Evolutionary conservation across 1,140 invertebrate genomes (phyloP), one percentile per base, ranked within the genome.

Genomic region (Aphelinus atriplicis): DNA sequence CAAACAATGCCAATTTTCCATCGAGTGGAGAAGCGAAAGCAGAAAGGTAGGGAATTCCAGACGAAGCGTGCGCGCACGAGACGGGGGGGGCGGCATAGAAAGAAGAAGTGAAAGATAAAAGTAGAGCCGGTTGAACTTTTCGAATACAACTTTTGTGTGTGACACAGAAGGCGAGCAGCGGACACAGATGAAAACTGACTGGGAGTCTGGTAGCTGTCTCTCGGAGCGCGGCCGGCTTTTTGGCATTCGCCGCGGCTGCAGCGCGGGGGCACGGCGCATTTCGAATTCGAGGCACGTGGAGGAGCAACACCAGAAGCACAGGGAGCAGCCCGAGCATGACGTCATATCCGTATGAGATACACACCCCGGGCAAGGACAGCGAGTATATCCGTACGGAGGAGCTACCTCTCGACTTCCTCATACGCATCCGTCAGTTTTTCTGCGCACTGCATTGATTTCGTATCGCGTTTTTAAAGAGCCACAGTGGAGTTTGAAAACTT

Each of bases 401-500:
- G 26, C 26, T 26, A 26, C 26, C 26, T 26, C 26, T 26, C 26
- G 26, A 26, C 26, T 26, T 26, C 57, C 26, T 2, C 2, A 2
- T n/a, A 7, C 7, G 9, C 6, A 60, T 26, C 3, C 5, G 6
- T 60, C 45, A 60, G 1, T 2, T 43, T 45, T 26, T 6, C 45
- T 60, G 55, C 50, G 3, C 72, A 50, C 62, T 58, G 78, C 81
- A 83, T 84, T 81, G 82, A 84, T 83, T 84, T 82, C 80, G 80
- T 80, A 81, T 84, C 77, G 69, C 55, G 76, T 81, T 79, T 26
- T 26, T 26, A 26, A 26, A 26, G 26, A 26, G 26, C 73, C 73
- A 58, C 76, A 76, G 71, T 62, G 78, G 81, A 84, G 81, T 81
- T 79, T 78, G 79, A 78, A 80, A 84, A 82, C 80, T 83, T 80